Conservation (phyloP, 2,888 invertebrate genomes). For the Conops quadrifasciatus region DNA sequence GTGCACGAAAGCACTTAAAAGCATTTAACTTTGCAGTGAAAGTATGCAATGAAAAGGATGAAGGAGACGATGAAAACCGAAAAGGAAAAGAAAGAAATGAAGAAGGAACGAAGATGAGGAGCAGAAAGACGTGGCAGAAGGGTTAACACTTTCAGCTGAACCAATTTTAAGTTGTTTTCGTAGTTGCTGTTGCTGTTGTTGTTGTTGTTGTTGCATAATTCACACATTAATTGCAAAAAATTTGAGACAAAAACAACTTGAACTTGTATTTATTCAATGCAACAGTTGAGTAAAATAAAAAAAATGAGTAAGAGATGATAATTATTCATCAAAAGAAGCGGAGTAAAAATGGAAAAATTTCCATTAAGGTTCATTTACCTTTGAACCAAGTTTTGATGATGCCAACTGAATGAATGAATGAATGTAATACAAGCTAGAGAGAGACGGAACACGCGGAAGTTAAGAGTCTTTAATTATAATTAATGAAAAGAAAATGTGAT, state of each 20-base stretch:
- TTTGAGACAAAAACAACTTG: neutral
- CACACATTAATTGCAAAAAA: neutral
- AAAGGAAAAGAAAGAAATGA: neutral
- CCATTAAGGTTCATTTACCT: too few species aligned
- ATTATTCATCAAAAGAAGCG: neutral
- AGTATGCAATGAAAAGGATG: neutral
- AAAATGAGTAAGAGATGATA: neutral
- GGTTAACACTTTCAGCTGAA: neutral
- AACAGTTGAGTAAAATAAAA: neutral
- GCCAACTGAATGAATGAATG: too few species aligned
- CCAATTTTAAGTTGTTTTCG: too few species aligned
- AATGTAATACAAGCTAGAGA: too few species aligned
- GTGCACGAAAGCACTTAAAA: constrained; percentile 32
- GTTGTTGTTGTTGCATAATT: constrained; percentile 8
- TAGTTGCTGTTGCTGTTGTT: too few species aligned
- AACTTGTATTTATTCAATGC: neutral
- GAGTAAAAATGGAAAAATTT: neutral
- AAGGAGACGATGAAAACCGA: neutral
- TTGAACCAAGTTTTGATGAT: too few species aligned
- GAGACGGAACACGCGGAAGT: too few species aligned
- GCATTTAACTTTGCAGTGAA: constrained; percentile 27
- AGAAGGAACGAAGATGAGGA: neutral
- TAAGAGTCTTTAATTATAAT: too few species aligned
- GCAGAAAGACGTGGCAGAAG: neutral
- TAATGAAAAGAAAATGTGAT: too few species aligned